These are phyloP conservation scores for Axis porcinus DNA, from an alignment of 2,113 vertebrate genomes.

Conservation along the genomic window DNA sequence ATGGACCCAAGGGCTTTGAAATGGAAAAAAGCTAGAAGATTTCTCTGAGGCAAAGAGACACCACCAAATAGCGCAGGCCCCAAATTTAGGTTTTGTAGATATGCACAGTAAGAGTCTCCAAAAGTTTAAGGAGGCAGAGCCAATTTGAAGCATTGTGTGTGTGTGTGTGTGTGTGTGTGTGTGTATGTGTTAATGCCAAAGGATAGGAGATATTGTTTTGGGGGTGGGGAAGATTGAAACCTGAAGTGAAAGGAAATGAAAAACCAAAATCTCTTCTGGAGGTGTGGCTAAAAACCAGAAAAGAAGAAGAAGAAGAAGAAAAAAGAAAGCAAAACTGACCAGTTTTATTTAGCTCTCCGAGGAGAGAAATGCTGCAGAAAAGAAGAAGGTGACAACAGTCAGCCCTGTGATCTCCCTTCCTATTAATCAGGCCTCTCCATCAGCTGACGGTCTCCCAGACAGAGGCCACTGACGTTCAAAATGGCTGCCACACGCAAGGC, in stretches of 20 bases:
- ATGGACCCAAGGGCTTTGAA: constrained; percentile 67
- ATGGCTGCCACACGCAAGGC: not conserved
- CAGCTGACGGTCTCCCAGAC: not conserved
- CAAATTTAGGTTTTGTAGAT: constrained; percentile 50
- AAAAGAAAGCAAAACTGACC: constrained; percentile 39
- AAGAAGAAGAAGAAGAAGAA: not conserved
- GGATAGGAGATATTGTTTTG: constrained; percentile 58
- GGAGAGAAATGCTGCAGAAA: not conserved
- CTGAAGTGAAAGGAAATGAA: constrained; percentile 62
- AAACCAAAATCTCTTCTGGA: constrained; percentile 54
- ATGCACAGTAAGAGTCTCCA: not conserved
- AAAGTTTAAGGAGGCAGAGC: constrained; percentile 45
- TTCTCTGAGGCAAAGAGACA: constrained; percentile 58
- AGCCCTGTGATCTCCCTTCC: not conserved
- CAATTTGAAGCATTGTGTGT: not conserved
- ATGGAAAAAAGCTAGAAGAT: constrained; percentile 60
- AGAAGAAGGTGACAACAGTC: not conserved
- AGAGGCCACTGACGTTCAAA: constrained; percentile 22
- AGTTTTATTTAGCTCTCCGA: constrained; percentile 36
- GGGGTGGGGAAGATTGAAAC: constrained; percentile 48
- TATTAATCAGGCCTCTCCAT: not conserved
- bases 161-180: not conserved
- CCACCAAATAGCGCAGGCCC: constrained; percentile 15
- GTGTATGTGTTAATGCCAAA: not conserved
- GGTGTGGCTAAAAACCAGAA: constrained; percentile 45